Base-by-base conservation (phyloP, 2,113 vertebrate species). In the Ramphastos sulfuratus region DNA sequence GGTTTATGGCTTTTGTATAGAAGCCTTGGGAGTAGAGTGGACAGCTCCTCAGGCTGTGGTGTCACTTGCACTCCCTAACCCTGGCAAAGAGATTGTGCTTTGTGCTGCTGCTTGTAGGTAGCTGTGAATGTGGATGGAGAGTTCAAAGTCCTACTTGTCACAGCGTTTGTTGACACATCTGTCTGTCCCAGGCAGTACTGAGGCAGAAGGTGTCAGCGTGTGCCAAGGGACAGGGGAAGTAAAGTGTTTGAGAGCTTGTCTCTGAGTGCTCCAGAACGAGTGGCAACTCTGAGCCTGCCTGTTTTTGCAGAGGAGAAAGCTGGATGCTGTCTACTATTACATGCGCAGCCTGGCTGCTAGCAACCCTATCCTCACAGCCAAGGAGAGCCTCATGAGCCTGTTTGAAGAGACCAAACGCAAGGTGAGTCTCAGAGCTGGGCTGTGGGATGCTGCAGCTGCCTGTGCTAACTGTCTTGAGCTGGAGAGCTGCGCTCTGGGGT, bases 381-480 rank as follows among this genome's bases (percentile, higher is more conserved):
- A 99, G 95, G 99, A 99, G 96, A 99, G 99, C 95, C 98, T 99
- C 63, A 99, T 99, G 98, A 99, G 99, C 61, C 98, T 99, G 70
- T 99, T 99, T 95, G 99, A 99, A 93, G 99, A 99, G 97, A 99
- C 98, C n/a, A 99, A 99, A 91, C 98, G 99, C 65, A 99, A 99
- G 98, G 99, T 99, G 82, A 97, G 98, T 60, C 54, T 33, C 50
- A 59, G 46, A 52, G 89, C 56, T 63, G 94, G 61, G 89, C 75
- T 80, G n/a, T 11, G 44, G 75, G 55, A 7, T 59, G 27, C 64
- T 96, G 59, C 60, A 55, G 69, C 78, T 92, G 60, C 69, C 39
- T 6, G 0, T 65, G 23, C 82, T 44, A 12, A 24, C 44, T 48
- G 11, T 55, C 28, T 48, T 54, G 15, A 33, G n/a, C 33, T 73